Conservation (phyloP, 2,113 vertebrate genomes). For the Aphyosemion australe region DNA sequence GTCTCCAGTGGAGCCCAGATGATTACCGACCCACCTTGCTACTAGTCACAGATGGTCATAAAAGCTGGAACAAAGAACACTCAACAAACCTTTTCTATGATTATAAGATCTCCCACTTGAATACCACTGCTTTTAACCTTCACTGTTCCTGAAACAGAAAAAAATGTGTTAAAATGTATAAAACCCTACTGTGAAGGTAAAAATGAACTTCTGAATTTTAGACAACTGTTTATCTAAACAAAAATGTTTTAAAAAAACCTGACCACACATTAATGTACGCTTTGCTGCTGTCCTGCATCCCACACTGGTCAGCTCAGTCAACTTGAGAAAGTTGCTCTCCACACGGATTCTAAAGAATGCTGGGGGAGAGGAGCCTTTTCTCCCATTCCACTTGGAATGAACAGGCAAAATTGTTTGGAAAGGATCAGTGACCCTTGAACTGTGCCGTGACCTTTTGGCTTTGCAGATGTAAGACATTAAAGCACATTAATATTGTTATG, state of each 20-base stretch:
- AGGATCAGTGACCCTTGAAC: slow-evolving; percentile 80
- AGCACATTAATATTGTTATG: slow-evolving; percentile 75
- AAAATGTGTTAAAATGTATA: background rate
- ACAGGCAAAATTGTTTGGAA: slow-evolving; percentile 81
- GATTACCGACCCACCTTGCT: slow-evolving; percentile 57
- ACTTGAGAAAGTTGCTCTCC: slow-evolving; percentile 57
- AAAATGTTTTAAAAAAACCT: background rate
- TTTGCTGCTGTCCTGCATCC: slow-evolving; percentile 4
- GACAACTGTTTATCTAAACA: background rate
- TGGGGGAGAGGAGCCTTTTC: slow-evolving; percentile 67
- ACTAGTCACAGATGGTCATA: slow-evolving; percentile 58
- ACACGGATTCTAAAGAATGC: slow-evolving; percentile 70
- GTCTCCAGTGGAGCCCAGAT: slow-evolving; percentile 44
- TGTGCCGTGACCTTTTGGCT: slow-evolving; percentile 70
- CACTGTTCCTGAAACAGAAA: slow-evolving; percentile 84
- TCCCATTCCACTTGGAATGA: slow-evolving; percentile 76
- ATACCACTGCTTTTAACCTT: slow-evolving; percentile 96
- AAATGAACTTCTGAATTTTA: background rate
- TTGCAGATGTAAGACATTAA: slow-evolving; percentile 85
- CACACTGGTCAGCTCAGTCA: slow-evolving; percentile 36
- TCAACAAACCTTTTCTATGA: slow-evolving; percentile 94
- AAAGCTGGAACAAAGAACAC: slow-evolving; percentile 30
- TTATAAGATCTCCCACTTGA: slow-evolving; percentile 96
- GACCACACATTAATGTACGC: background rate
- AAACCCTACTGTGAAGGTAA: background rate